Evolutionary conservation across 92 coral and sea anemone species (phyloP).

Genomic region (Parazoanthus darwini): DNA sequence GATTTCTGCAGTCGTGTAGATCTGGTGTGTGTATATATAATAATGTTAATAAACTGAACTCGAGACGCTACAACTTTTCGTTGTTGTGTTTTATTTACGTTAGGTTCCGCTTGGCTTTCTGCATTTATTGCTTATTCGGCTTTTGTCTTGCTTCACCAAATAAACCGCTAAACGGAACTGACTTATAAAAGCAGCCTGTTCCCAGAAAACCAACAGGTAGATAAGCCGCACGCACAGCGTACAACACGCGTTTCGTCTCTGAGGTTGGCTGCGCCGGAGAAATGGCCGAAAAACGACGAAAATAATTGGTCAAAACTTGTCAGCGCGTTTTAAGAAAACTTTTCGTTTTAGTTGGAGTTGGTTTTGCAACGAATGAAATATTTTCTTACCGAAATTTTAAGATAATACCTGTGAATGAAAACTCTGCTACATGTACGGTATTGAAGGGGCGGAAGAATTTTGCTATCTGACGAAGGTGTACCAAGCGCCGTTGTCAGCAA

Average conservation of each 20-base stretch:
- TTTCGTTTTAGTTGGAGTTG: background rate
- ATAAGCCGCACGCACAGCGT: background rate
- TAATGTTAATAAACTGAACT: conserved; percentile 33
- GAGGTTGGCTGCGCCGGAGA: background rate
- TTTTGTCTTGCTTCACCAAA: conserved; percentile 1
- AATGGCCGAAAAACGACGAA: conserved; percentile 3
- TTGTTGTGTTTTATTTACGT: conserved; percentile 10
- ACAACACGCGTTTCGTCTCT: background rate
- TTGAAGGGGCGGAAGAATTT: background rate
- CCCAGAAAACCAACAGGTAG: background rate
- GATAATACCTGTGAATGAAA: background rate
- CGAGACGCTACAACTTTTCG: background rate
- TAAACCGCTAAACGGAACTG: conserved; percentile 32
- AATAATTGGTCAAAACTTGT: background rate
- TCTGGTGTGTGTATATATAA: conserved; percentile 36
- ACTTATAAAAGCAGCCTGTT: background rate
- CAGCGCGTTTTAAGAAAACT: background rate
- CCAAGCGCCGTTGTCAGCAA: background rate
- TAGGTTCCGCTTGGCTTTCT: background rate
- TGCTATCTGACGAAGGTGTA: background rate
- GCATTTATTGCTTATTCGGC: background rate
- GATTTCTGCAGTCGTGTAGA: conserved; percentile 10
- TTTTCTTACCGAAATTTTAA: background rate
- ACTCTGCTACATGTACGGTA: background rate
- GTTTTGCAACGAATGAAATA: background rate